phyloP scores from a whole-genome alignment of 2,113 vertebrate genomes.

The Psittacus erithacus region DNA sequence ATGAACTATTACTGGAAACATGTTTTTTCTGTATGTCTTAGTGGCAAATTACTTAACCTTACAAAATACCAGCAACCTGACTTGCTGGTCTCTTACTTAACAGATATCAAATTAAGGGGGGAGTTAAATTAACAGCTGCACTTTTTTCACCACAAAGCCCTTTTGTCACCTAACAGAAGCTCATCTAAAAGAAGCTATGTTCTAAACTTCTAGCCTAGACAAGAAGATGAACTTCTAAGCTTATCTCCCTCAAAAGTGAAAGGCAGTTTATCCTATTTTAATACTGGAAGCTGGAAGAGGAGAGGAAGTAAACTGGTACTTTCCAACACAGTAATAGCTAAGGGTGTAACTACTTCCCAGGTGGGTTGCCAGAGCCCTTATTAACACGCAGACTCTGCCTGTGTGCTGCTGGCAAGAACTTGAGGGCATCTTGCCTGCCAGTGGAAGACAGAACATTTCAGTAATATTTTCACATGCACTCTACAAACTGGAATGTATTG shows the following conservation, averaged over 20 bases:
- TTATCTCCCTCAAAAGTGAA: not conserved
- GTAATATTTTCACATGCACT: not conserved
- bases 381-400: not conserved
- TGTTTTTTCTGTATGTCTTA: not conserved
- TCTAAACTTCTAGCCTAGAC: not conserved
- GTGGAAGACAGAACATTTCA: not conserved
- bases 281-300: not conserved
- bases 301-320: not conserved
- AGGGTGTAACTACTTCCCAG: not conserved
- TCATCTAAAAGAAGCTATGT: not conserved
- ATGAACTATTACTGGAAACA: not conserved
- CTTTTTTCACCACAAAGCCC: not conserved
- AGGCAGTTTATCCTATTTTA: not conserved
- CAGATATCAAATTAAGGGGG: rapidly evolving
- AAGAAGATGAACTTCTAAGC: not conserved
- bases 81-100: not conserved
- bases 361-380: not conserved
- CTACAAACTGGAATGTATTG: rapidly evolving
- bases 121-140: not conserved
- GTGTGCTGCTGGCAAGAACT: not conserved
- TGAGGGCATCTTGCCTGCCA: not conserved
- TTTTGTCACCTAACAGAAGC: not conserved
- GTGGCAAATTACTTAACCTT: not conserved
- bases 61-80: not conserved
- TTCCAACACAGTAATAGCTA: not conserved